phyloP scores from a whole-genome alignment of 2,888 invertebrate genomes.

The Monochamus alternatus region DNA sequence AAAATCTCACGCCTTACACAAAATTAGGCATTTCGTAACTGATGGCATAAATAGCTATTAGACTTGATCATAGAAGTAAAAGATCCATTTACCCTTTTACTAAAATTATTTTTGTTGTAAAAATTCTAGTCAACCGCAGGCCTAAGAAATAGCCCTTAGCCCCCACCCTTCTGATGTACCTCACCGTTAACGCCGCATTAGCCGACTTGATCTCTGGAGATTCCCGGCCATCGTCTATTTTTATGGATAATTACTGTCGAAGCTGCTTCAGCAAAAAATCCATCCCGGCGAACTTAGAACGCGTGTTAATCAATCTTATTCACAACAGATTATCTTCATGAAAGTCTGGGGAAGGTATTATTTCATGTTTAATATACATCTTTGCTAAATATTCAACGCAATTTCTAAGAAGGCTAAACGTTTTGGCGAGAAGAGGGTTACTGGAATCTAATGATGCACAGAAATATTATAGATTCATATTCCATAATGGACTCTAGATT shows the following conservation, averaged over 20 bases:
- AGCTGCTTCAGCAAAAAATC: constrained; percentile 43
- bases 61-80: too few species aligned
- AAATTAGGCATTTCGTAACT: too few species aligned
- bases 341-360: constrained; percentile 29
- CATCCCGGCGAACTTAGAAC: constrained; percentile 21
- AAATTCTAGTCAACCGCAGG: not conserved
- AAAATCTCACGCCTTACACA: too few species aligned
- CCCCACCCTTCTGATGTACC: constrained; percentile 32
- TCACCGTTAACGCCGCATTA: constrained; percentile 43
- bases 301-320: constrained; percentile 39
- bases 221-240: constrained; percentile 42
- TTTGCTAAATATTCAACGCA: not conserved
- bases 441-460: not conserved
- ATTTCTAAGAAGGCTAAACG: constrained; percentile 7
- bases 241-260: constrained; percentile 46
- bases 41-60: too few species aligned
- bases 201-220: constrained; percentile 43
- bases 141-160: constrained; percentile 25
- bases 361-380: constrained; percentile 28
- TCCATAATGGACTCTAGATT: too few species aligned
- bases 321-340: constrained; percentile 33
- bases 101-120: too few species aligned
- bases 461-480: too few species aligned
- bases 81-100: too few species aligned
- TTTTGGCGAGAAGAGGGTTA: not conserved